Percentiles rank a stretch among this genome's conserved stretches.
Evolutionary conservation across 2,113 vertebrate species (phyloP).

Genomic region (Gymnorhina tibicen): DNA sequence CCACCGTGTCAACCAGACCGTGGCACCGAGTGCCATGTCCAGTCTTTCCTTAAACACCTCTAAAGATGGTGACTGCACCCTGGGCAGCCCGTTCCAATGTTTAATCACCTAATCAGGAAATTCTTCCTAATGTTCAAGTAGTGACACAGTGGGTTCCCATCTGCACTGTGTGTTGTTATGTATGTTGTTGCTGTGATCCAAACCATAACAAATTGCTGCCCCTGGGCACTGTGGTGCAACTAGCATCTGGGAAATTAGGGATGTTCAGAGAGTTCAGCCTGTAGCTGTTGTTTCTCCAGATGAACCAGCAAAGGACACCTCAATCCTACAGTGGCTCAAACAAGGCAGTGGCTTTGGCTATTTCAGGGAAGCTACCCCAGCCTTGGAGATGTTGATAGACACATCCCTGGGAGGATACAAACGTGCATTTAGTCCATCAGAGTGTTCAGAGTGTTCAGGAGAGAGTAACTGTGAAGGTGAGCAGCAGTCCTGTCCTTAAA

Average conservation of each 20-base stretch:
- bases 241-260: fast-evolving
- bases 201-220: neutral
- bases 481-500: neutral
- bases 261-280: neutral
- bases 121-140: neutral
- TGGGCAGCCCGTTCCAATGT: neutral
- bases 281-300: neutral
- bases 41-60: too few species aligned
- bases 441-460: neutral
- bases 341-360: too few species aligned
- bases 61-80: neutral
- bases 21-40: neutral
- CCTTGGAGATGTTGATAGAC: neutral
- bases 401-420: too few species aligned
- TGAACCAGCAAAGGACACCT: neutral
- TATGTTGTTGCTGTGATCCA: neutral
- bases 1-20: neutral
- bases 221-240: fast-evolving
- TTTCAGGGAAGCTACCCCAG: neutral
- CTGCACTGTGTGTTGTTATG: neutral
- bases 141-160: neutral
- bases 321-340: neutral
- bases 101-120: neutral
- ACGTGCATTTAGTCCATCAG: neutral
- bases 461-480: neutral